These are phyloP conservation scores for Athetis lepigone DNA, from an alignment of 2,888 invertebrate species.

Conservation along the genomic window DNA sequence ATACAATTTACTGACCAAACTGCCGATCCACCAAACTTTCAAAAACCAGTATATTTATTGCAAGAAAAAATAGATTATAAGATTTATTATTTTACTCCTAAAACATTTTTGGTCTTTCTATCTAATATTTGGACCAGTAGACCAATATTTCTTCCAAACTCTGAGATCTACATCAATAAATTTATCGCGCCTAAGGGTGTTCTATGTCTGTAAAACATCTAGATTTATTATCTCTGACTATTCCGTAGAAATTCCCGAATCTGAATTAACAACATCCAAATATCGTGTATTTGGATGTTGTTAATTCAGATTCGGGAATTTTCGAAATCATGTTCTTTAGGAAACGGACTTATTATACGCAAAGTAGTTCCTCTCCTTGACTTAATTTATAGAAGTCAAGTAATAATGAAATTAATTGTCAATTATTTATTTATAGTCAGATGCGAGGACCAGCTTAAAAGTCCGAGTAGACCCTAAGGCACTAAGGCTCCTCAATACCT, in stretches of 20 bases:
- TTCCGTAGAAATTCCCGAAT: conserved; percentile 3
- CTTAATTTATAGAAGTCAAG: too few relatives aligned
- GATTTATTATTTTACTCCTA: conserved; percentile 12
- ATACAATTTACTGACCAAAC: too few relatives aligned
- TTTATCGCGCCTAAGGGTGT: conserved; percentile 36
- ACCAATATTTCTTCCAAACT: conserved; percentile 42
- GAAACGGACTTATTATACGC: neutral
- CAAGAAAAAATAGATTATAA: neutral
- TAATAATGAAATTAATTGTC: too few relatives aligned
- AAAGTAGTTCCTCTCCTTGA: neutral
- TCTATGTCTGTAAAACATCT: conserved; percentile 32
- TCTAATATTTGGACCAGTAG: conserved; percentile 36
- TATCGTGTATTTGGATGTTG: neutral
- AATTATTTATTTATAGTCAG: too few relatives aligned
- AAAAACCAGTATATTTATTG: neutral
- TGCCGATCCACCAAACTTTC: too few relatives aligned
- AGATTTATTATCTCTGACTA: conserved; percentile 38
- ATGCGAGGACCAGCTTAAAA: too few relatives aligned
- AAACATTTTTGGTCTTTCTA: conserved; percentile 8
- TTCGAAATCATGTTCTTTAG: neutral
- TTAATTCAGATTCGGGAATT: conserved; percentile 1
- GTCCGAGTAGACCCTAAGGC: too few relatives aligned
- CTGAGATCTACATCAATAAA: conserved; percentile 39
- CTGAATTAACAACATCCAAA: neutral
- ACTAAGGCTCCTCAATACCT: too few relatives aligned